Evolutionary conservation across 2,888 invertebrate species (phyloP), one percentile per base, ranked within the genome.

Genomic region (Synergus umbraculus): DNA sequence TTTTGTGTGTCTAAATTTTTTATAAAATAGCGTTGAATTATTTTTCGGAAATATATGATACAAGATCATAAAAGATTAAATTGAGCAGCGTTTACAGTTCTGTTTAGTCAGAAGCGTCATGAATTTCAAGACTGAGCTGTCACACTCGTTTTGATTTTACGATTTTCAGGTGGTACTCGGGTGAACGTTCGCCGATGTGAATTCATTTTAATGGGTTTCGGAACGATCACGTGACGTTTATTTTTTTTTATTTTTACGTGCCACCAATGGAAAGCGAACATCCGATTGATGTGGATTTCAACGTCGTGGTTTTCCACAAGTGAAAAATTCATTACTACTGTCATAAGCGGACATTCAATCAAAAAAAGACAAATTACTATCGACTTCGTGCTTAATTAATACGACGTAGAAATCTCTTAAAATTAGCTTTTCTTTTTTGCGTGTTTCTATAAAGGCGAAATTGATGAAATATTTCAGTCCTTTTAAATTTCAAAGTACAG

Each of bases 201-300:
- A 49, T 69, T 69, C 69, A 29, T 49, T 49, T 69, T 69, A 69
- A 69, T 69, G 69, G 69, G 46, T 69, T 69, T 67, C 13, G 1
- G 49, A 29, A 15, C 29, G 2, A 46, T 44, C n/a, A 8, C 29
- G 29, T 69, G 29, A 29, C 69, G 37, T 1, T 2, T 69, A 37
- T 13, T 49, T 29, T 22, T 69, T 46, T 69, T 69, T 67, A 67
- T 67, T 67, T 37, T 65, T 2, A 69, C 22, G 69, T 69, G 22
- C 43, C n/a, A 4, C 49, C 22, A 13, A 49, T 46, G 66, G 63
- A 66, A 73, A 69, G 58, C 76, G 76, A 66, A 83, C 49, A 67
- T 81, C 81, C 78, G 69, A 78, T 79, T 79, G 81, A 81, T 82
- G 76, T 83, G 9, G 29, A 29, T 44, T 67, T 76, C 77, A 65